Evolutionary conservation across 2,113 vertebrate genomes (phyloP).

Genomic region (Ictidomys tridecemlineatus): DNA sequence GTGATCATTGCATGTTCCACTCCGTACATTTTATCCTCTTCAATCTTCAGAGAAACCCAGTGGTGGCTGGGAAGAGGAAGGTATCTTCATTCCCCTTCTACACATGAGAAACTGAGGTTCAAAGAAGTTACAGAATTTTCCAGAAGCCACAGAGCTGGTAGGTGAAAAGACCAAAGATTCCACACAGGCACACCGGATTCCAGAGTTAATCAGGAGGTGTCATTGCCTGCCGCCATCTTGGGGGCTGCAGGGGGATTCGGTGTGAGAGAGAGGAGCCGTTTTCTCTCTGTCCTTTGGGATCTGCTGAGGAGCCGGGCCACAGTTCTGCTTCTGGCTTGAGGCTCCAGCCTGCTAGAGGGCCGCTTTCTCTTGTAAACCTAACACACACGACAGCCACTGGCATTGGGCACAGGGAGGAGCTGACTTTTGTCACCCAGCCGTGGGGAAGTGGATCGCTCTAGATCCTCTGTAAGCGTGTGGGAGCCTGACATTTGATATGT

Average conservation of each 20-base stretch:
- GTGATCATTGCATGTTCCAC: fast-evolving
- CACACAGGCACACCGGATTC: background rate
- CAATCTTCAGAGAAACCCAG: background rate
- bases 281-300: slow-evolving; percentile 2
- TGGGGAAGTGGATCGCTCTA: background rate
- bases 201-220: background rate
- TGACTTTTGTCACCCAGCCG: slow-evolving; percentile 45
- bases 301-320: background rate
- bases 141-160: background rate
- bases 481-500: slow-evolving; percentile 59
- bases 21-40: background rate
- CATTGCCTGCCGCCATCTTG: background rate
- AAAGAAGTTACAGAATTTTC: background rate
- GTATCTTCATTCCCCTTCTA: background rate
- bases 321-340: background rate
- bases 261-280: too few species aligned
- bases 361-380: slow-evolving; percentile 24
- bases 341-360: background rate
- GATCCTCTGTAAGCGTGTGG: slow-evolving; percentile 68
- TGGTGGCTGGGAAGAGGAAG: background rate
- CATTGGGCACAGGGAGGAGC: slow-evolving; percentile 34
- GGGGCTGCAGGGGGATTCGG: fast-evolving
- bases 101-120: background rate
- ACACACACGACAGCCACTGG: background rate
- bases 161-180: background rate